A percentile compares a stretch with the other conserved stretches of the same genome.
Conservation (phyloP, 1,140 invertebrate genomes). For the Drosophila punjabiensis region DNA sequence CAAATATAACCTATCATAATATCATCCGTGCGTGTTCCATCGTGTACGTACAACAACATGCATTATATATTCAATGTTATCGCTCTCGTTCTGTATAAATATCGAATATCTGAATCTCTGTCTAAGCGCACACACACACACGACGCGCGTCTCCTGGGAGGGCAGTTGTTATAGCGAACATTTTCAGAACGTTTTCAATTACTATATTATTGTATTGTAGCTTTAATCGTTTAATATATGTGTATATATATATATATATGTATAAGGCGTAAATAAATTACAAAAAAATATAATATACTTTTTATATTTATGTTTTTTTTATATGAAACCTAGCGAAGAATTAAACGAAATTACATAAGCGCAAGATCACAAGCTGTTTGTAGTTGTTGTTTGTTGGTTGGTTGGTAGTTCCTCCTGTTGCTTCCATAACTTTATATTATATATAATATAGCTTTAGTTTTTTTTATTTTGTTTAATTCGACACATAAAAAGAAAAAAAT, state of each 20-base stretch:
- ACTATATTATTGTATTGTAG: slow-evolving; percentile 28
- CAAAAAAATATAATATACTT: slow-evolving; percentile 51
- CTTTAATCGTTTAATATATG: slow-evolving; percentile 39
- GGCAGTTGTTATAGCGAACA: slow-evolving; percentile 37
- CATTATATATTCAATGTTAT: slow-evolving; percentile 9
- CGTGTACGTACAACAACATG: neutral
- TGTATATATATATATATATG: slow-evolving; percentile 25
- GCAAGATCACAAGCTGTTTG: slow-evolving; percentile 78
- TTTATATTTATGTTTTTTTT: slow-evolving; percentile 35
- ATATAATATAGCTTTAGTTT: slow-evolving; percentile 41
- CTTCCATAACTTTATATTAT: slow-evolving; percentile 11
- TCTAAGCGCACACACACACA: slow-evolving; percentile 1
- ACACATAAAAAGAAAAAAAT: slow-evolving; percentile 78
- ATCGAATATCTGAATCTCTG: slow-evolving; percentile 12
- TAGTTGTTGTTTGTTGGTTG: slow-evolving; percentile 43
- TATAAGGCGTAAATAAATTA: slow-evolving; percentile 72
- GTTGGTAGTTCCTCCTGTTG: slow-evolving; percentile 21
- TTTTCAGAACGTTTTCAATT: slow-evolving; percentile 27
- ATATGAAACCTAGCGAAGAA: slow-evolving; percentile 58
- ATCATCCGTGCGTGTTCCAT: slow-evolving; percentile 21
- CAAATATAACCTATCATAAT: slow-evolving; percentile 42
- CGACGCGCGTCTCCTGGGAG: slow-evolving; percentile 13
- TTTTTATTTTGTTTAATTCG: slow-evolving; percentile 71
- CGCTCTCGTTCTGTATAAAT: neutral
- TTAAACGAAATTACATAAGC: slow-evolving; percentile 56